Conservation (phyloP, 2,113 vertebrate genomes). For the Scartelaos histophorus region DNA sequence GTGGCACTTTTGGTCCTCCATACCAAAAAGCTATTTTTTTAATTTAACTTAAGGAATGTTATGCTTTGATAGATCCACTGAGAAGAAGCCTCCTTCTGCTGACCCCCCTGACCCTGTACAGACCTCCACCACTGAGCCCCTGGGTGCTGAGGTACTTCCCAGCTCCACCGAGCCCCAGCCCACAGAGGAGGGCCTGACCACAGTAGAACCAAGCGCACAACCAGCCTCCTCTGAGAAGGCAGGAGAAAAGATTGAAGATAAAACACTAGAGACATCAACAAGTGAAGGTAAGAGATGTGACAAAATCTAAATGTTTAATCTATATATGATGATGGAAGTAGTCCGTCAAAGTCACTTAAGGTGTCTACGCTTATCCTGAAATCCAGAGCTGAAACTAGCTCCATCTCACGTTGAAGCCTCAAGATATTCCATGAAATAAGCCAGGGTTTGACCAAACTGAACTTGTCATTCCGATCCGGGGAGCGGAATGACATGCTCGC, state of each 20-base stretch:
- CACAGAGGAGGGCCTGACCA: background rate
- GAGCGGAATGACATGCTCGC: too few relatives aligned
- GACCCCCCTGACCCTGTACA: conserved; percentile 7
- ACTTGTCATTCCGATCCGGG: too few relatives aligned
- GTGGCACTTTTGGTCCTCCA: too few relatives aligned
- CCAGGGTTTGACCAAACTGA: too few relatives aligned
- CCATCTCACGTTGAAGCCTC: too few relatives aligned
- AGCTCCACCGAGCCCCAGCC: background rate
- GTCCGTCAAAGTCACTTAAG: too few relatives aligned
- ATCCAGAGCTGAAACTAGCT: too few relatives aligned
- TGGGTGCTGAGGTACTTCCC: background rate
- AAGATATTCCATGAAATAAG: too few relatives aligned
- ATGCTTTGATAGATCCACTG: conserved; percentile 28
- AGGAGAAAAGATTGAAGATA: background rate
- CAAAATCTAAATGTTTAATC: background rate
- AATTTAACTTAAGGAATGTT: too few relatives aligned
- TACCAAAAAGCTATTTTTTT: too few relatives aligned
- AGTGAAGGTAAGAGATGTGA: conserved; percentile 23
- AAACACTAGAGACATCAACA: background rate
- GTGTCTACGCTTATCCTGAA: too few relatives aligned
- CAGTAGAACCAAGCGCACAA: background rate
- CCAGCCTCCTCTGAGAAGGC: background rate
- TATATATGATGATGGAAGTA: too few relatives aligned
- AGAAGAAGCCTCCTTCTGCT: conserved; percentile 17
- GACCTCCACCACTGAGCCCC: conserved; percentile 1